phyloP scores from a whole-genome alignment of 2,888 invertebrate species.

The Acronicta leporina region DNA sequence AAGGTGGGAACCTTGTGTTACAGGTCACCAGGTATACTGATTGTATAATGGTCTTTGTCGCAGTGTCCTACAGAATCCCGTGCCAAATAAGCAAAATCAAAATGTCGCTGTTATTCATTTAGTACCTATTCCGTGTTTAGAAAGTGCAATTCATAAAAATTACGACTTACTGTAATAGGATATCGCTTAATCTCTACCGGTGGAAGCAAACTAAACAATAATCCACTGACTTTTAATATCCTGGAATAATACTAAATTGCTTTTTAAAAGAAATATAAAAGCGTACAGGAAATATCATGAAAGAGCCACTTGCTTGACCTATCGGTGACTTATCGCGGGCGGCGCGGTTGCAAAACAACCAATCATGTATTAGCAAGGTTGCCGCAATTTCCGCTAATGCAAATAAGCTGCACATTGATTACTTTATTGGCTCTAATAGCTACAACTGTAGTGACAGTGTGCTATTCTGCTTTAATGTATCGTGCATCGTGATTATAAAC shows the following conservation, averaged over 20 bases:
- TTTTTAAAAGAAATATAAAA: conserved; percentile 1
- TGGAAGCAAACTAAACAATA: not conserved
- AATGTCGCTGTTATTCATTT: not conserved
- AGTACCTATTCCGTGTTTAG: not conserved
- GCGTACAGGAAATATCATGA: conserved; percentile 43
- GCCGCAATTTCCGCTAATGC: conserved; percentile 60
- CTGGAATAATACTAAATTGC: not conserved
- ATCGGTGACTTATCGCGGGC: conserved; percentile 46
- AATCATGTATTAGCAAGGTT: conserved; percentile 57
- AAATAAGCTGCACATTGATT: conserved; percentile 53
- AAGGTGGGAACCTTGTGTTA: too few species aligned
- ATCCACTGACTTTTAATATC: not conserved
- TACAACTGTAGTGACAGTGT: conserved; percentile 20
- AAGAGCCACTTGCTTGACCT: conserved; percentile 48
- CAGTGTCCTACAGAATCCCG: too few species aligned
- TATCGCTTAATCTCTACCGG: not conserved
- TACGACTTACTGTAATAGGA: conserved; percentile 1
- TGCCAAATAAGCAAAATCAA: not conserved
- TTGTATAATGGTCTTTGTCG: too few species aligned
- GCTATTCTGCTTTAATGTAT: not conserved
- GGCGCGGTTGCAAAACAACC: conserved; percentile 44
- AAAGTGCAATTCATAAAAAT: not conserved
- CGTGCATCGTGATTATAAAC: too few species aligned
- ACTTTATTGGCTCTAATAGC: conserved; percentile 42
- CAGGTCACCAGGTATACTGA: too few species aligned